Conservation (phyloP, 2,888 invertebrate genomes). For the Dusona sp. region DNA sequence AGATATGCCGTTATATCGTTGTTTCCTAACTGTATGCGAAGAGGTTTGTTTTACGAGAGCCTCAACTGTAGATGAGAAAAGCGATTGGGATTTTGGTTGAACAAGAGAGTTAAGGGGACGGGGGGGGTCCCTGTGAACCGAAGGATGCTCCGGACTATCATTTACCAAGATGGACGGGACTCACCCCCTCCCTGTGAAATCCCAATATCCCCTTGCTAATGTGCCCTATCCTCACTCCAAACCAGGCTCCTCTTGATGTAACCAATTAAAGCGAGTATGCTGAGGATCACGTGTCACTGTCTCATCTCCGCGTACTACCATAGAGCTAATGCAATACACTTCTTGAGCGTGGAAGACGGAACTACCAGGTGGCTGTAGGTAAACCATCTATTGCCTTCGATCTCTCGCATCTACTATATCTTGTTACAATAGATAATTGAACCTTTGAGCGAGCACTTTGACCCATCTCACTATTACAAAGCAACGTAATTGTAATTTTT, state of each 20-base stretch:
- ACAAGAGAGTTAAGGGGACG: slow-evolving; percentile 21
- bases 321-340: slow-evolving; percentile 30
- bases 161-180: slow-evolving; percentile 72
- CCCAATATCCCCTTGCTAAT: slow-evolving; percentile 73
- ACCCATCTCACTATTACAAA: background rate
- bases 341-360: background rate
- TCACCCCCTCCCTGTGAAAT: slow-evolving; percentile 57
- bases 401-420: background rate
- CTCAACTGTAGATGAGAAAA: slow-evolving; percentile 35
- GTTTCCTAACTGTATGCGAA: background rate
- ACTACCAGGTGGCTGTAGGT: background rate
- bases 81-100: slow-evolving; percentile 29
- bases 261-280: slow-evolving; percentile 67
- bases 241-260: slow-evolving; percentile 55
- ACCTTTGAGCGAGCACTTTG: background rate
- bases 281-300: slow-evolving; percentile 38
- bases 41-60: slow-evolving; percentile 20
- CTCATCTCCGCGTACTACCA: slow-evolving; percentile 15
- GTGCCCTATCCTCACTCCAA: slow-evolving; percentile 50
- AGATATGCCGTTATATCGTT: background rate
- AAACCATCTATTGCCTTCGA: slow-evolving; percentile 9
- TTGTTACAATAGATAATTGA: background rate
- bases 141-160: slow-evolving; percentile 71
- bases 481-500: background rate
- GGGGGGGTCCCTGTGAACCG: slow-evolving; percentile 38